These are phyloP conservation scores for Tamias sibiricus DNA, from an alignment of 2,113 vertebrate genomes.

Conservation along the genomic window DNA sequence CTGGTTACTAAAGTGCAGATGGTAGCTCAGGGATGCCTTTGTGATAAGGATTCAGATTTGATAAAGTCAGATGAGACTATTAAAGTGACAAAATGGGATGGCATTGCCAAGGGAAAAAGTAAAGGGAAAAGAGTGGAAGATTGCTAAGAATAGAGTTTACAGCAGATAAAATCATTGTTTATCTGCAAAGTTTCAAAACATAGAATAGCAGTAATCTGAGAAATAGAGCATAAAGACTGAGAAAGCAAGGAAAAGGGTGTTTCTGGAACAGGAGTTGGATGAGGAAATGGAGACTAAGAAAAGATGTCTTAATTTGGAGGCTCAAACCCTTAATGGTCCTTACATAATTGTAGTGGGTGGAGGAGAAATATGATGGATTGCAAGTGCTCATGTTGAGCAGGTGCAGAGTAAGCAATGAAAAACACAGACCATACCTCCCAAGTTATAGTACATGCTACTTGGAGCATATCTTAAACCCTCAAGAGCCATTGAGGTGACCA, in stretches of 20 bases:
- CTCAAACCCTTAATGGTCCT: not conserved
- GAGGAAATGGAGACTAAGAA: not conserved
- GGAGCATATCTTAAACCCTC: slow-evolving; percentile 67
- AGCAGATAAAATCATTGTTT: not conserved
- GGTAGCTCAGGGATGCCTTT: not conserved
- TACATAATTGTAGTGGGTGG: not conserved
- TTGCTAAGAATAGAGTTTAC: no score
- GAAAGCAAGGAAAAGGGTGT: not conserved
- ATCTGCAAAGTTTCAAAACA: not conserved
- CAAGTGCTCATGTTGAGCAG: not conserved
- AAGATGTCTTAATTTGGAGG: not conserved
- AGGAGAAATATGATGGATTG: not conserved
- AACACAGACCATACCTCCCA: not conserved
- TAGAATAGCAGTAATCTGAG: not conserved
- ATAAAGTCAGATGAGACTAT: not conserved
- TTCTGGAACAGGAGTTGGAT: not conserved
- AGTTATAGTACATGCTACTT: slow-evolving; percentile 44
- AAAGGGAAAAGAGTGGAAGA: not conserved
- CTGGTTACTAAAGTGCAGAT: not conserved
- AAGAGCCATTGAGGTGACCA: slow-evolving; percentile 68
- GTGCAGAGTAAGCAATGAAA: not conserved
- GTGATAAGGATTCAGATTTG: not conserved
- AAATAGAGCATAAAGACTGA: not conserved
- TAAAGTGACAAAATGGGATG: not conserved
- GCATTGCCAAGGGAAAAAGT: not conserved